Conservation (phyloP, 2,888 invertebrate genomes). For the Heliconius ethilla region DNA sequence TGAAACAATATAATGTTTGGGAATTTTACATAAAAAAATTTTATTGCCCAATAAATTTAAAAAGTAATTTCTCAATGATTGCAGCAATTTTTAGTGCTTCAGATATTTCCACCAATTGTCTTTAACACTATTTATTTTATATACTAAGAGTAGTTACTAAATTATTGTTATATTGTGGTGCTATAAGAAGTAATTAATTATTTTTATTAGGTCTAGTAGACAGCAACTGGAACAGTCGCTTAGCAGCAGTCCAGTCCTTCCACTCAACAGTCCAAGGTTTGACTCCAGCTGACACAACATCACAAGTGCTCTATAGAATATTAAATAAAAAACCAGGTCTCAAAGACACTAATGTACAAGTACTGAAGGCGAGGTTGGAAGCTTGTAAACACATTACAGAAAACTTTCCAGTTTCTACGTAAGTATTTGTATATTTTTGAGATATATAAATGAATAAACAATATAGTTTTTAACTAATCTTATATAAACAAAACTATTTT, state of each 20-base stretch:
- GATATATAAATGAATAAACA: not conserved
- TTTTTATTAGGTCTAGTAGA: constrained; percentile 83
- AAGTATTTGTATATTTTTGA: constrained; percentile 53
- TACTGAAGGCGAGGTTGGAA: constrained; percentile 91
- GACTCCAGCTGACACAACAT: constrained; percentile 83
- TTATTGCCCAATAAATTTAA: no score
- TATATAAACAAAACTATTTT: not conserved
- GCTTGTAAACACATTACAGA: constrained; percentile 89
- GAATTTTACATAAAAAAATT: no score
- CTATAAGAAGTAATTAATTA: not conserved
- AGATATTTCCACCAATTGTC: no score
- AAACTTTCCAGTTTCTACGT: constrained; percentile 86
- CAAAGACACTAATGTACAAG: constrained; percentile 96
- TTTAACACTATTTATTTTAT: no score
- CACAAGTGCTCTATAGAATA: constrained; percentile 19
- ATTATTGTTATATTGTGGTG: not conserved
- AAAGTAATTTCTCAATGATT: no score
- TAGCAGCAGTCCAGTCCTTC: constrained; percentile 88
- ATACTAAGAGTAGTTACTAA: no score
- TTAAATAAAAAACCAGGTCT: constrained; percentile 83
- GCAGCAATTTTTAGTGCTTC: no score
- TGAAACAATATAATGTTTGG: no score
- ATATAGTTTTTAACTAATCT: not conserved
- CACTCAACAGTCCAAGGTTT: constrained; percentile 83
- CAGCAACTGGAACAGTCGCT: constrained; percentile 92